Base-by-base conservation (phyloP, 2,113 vertebrate genomes). In the Hydrolagus affinis region DNA sequence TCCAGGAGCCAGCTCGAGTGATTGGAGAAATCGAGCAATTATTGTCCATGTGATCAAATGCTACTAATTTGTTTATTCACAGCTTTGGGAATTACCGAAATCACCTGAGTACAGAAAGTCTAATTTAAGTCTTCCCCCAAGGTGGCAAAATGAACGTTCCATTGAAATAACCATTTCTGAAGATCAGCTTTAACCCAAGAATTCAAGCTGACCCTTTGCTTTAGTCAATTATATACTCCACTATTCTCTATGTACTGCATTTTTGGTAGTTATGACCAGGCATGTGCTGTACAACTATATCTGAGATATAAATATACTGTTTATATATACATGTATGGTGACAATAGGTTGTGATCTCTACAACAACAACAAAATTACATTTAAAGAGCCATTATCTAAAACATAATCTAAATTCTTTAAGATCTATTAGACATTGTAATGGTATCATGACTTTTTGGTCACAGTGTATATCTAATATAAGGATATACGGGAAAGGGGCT, bases 11-110 rank as follows among this genome's bases (percentile, higher is more conserved):
- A 44, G 6, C 44, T 44, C 44, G 6, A 44, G 44, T 44, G 44
- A 44, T 44, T 44, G 6, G 44, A 44, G 44, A 44, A 44, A 44
- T 44, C 44, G 1, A 44, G 44, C 44, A 44, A 44, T 44, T 44
- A 44, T 44, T 44, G 44, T 44, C 44, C 44, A 44, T 6, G 44
- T 44, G 44, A 44, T 44, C 56, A 59, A 77, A 77, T 60, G 15
- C 15, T 66, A 68, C 25, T 75, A 19, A 11, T 21, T 8, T 6
- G 15, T 68, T 68, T 64, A 17, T 66, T 66, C 21, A 19, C 78
- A 83, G 78, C 28, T 83, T 68, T 83, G 78, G 78, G 1, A 25
- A 56, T 21, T 68, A 66, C 78, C 78, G 21, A 28, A 83, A 83
- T 28, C 62, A 19, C 78, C 64, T 25, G 60, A 15, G 60, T 7